Base-by-base conservation (phyloP, 2,113 vertebrate species). In the Oreochromis niloticus region DNA sequence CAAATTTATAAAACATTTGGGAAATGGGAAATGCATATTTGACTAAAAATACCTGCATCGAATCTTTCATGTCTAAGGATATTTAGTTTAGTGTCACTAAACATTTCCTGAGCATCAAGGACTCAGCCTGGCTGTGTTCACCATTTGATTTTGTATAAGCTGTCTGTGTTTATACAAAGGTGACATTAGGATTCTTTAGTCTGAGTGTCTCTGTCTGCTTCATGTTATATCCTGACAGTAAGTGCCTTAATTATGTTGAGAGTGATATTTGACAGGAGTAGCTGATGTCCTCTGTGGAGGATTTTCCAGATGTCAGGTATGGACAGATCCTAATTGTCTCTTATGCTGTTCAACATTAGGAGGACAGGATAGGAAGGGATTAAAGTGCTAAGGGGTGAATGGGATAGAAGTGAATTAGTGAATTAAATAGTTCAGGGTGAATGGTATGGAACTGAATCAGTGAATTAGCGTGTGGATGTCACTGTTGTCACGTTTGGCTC, bases 281-380 rank as follows among this genome's bases (percentile, higher is more conserved):
- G 16, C 52, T 82, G 7, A 34, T 34, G 14, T 14, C 59, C 19
- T 75, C 19, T 50, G 27, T 32, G 39, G n/a, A 50, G 36, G 43
- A 66, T 30, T 87, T 57, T 54, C 2, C 7, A 85, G 63, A 85
- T 86, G 86, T 89, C 85, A 79, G 71, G 85, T 92, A 27, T 78
- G 55, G 84, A 82, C 84, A 80, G 50, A 85, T 88, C 81, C 66
- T 66, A 61, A 87, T 82, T 56, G 71, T 34, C 81, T 80, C 39
- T 56, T 82, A 56, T 85, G 48, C 52, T 86, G 63, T 81, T 13
- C 56, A 52, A 80, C 39, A 4, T 56, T 16, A 30, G 43, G 8
- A 59, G n/a, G 57, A 75, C 9, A 85, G 66, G 36, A 75, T 55
- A 66, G 12, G 41, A 71, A 73, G 17, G 83, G 90, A 90, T 93